Conservation (phyloP, 2,113 vertebrate genomes). For the Macrotis lagotis region DNA sequence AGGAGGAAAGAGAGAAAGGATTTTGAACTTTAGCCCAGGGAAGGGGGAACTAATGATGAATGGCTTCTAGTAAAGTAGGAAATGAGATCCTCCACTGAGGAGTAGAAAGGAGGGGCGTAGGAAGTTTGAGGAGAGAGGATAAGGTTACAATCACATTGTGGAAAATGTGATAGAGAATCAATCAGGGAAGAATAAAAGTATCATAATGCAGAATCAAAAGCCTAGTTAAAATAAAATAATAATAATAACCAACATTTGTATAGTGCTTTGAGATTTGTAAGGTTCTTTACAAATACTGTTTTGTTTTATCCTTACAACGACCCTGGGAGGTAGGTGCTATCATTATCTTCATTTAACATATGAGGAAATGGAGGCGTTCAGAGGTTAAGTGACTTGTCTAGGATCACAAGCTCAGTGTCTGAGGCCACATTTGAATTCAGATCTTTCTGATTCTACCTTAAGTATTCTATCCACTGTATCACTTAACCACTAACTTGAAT, state of each 20-base stretch:
- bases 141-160: neutral
- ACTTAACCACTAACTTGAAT: neutral
- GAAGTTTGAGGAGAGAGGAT: neutral
- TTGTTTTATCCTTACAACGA: neutral
- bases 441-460: neutral
- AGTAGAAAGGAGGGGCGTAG: neutral
- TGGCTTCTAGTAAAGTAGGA: neutral
- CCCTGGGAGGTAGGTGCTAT: neutral
- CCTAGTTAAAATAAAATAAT: neutral
- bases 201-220: neutral
- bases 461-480: neutral
- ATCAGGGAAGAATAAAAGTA: neutral
- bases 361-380: neutral
- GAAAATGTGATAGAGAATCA: neutral
- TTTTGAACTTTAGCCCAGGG: neutral
- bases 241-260: neutral
- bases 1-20: neutral
- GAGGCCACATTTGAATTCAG: neutral
- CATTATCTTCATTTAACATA: neutral
- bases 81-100: neutral
- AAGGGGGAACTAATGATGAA: neutral
- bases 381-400: neutral
- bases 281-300: neutral
- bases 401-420: neutral
- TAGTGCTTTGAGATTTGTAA: neutral